Base-by-base conservation (phyloP, 2,797 vertebrate species). In the Molossus molossus region DNA sequence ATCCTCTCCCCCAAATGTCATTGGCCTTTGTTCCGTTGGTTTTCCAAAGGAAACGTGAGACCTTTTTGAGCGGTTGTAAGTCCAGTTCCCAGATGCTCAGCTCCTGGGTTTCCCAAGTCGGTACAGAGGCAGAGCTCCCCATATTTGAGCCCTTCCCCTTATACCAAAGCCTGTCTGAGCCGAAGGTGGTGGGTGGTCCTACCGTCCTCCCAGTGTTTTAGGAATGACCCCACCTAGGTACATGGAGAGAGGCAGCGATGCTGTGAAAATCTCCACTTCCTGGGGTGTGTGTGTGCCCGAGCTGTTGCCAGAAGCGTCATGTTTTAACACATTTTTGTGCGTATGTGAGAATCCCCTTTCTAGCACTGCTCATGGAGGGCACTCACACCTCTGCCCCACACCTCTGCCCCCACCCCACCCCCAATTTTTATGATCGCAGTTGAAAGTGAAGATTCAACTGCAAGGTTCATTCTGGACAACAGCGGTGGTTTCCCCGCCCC, bases 251-350 rank as follows among this genome's bases (percentile, higher is more conserved):
- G 94, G 96, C 94, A 96, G 96, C 95, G 97, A 77, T 13, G 23
- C 11, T n/a, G 82, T 81, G 90, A 65, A 97, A 90, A 77, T 92
- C 15, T 2, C 70, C 13, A 17, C 87, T 98, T 97, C 94, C 94
- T 87, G 94, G 80, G 55, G 67, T 87, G 0, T 14, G 48, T 14
- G 48, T 94, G 12, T 17, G 48, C 55, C 62, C 65, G 96, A 95
- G 70, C 60, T 45, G 72, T 97, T 97, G 97, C 97, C 97, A 97
- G 98, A 98, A 97, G 95, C 95, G 97, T 98, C 96, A 97, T 97
- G 97, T 97, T 98, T 98, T 97, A 98, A 97, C 69, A 90, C 96
- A 96, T 98, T 98, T 98, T 97, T 98, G 96, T 96, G 53, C 0
- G 0, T 82, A 91, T 95, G 96, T 33, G 69, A 97, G 97, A 97